phyloP scores from a whole-genome alignment of 2,113 vertebrate genomes.

The Rhinoderma darwinii region DNA sequence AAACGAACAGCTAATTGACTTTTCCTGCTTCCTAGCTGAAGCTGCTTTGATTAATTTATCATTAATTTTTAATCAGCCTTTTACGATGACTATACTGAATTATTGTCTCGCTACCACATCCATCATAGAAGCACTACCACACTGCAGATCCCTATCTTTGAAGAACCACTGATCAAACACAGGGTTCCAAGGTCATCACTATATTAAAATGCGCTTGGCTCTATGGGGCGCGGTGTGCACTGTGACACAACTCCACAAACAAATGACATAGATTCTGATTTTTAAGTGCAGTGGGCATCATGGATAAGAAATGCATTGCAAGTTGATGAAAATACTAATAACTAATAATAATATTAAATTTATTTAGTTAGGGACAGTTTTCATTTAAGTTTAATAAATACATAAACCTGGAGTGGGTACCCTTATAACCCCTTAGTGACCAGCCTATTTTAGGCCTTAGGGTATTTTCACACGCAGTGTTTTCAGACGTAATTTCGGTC shows the following conservation, averaged over 20 bases:
- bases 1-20: conserved; percentile 74
- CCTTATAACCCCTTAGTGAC: too few species aligned
- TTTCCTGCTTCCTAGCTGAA: conserved; percentile 65
- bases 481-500: too few species aligned
- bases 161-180: conserved; percentile 41
- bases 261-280: conserved; percentile 10
- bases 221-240: conserved; percentile 21
- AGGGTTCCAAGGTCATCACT: conserved; percentile 47
- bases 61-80: conserved; percentile 69
- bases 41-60: conserved; percentile 68
- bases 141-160: conserved; percentile 53
- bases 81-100: conserved; percentile 69
- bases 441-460: too few species aligned
- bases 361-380: not conserved
- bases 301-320: not conserved
- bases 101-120: conserved; percentile 64
- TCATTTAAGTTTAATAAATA: not conserved
- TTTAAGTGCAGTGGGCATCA: not conserved
- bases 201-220: conserved; percentile 32
- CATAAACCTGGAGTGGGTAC: not conserved
- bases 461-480: too few species aligned
- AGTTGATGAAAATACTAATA: not conserved
- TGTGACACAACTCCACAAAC: not conserved
- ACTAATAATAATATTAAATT: not conserved
- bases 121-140: conserved; percentile 40